phyloP scores from a whole-genome alignment of 2,113 vertebrate genomes.

The Labeo catla region DNA sequence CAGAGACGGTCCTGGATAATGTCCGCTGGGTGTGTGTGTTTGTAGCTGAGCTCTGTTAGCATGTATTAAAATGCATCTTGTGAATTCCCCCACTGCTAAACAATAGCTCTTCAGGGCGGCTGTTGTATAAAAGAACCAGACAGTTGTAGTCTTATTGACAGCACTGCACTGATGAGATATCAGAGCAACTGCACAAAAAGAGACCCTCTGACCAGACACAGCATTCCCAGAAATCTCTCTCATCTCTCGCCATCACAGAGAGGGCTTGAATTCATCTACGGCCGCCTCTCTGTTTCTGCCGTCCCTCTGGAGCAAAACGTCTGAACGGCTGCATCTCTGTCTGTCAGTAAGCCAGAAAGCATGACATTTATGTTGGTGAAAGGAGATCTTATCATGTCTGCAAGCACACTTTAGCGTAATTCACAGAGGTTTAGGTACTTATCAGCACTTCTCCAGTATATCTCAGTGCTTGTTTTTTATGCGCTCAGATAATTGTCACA shows the following conservation, averaged over 20 bases:
- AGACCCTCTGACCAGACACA: background rate
- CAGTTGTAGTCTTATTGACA: slow-evolving; percentile 20
- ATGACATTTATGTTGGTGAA: slow-evolving; percentile 34
- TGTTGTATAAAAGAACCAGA: background rate
- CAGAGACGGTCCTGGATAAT: background rate
- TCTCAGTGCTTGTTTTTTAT: background rate
- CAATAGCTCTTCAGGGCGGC: background rate
- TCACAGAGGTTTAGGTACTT: background rate
- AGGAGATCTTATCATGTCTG: background rate
- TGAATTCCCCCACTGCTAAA: background rate
- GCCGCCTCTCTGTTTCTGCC: background rate
- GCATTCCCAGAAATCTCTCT: slow-evolving; percentile 22
- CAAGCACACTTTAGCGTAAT: background rate
- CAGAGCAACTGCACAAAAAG: slow-evolving; percentile 22
- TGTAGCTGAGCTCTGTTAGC: background rate
- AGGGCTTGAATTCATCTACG: slow-evolving; percentile 7
- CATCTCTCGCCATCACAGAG: slow-evolving; percentile 16
- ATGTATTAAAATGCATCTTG: background rate
- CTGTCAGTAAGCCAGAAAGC: slow-evolving; percentile 1
- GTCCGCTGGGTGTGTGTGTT: background rate
- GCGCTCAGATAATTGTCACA: background rate
- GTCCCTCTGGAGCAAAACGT: slow-evolving; percentile 19
- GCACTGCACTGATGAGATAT: slow-evolving; percentile 2
- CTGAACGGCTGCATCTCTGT: slow-evolving; percentile 2
- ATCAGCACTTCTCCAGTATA: background rate